Evolutionary conservation across 2,797 vertebrate genomes (phyloP).

Genomic region (Cuniculus paca): DNA sequence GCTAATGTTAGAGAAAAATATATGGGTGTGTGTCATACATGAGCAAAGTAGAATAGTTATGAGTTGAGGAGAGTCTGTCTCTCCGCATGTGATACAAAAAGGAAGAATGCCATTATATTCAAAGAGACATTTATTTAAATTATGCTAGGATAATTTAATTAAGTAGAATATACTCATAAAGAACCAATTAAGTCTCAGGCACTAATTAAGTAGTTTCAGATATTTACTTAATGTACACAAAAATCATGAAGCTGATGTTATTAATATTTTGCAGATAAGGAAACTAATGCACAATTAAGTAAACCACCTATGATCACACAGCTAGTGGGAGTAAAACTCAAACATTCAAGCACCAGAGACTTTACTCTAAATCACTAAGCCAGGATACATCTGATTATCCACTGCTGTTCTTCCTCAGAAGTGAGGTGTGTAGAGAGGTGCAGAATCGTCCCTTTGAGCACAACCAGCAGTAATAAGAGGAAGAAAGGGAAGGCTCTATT

Average conservation of each 20-base stretch:
- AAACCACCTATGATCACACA: not conserved
- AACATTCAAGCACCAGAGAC: not conserved
- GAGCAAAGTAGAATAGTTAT: not conserved
- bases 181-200: not conserved
- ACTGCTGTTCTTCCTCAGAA: not conserved
- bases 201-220: constrained; percentile 3
- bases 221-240: not conserved
- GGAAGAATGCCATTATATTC: not conserved
- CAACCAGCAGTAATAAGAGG: not conserved
- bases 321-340: not conserved
- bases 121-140: not conserved
- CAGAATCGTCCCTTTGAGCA: not conserved
- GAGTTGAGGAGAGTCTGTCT: not conserved
- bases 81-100: not conserved
- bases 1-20: not conserved
- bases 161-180: not conserved
- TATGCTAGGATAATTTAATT: not conserved
- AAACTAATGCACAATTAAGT: not conserved
- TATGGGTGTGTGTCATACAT: not conserved
- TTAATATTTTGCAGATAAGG: not conserved
- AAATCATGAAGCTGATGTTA: not conserved
- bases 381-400: not conserved
- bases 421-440: not conserved
- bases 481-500: not conserved
- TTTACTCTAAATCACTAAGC: not conserved